A percentile compares a stretch with the other conserved stretches of the same genome.
Evolutionary conservation across 2,888 invertebrate species (phyloP).

Genomic region (Rhamphomyia laevipes): DNA sequence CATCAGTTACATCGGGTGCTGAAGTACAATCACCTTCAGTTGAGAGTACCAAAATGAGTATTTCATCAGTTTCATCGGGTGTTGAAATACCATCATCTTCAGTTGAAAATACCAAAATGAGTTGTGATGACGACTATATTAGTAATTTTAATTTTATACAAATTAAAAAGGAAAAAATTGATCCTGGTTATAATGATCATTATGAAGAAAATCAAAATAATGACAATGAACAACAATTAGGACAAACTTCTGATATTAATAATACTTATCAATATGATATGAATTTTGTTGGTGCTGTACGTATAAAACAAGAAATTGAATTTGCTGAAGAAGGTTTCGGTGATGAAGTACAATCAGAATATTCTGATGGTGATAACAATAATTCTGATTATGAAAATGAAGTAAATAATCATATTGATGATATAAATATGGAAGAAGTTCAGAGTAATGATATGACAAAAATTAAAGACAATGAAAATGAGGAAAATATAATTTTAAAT

Average conservation of each 20-base stretch:
- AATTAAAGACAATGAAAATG: no score
- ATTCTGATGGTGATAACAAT: constrained; percentile 5
- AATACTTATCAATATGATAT: background rate
- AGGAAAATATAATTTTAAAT: no score
- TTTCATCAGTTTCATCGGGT: constrained; percentile 26
- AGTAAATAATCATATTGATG: no score
- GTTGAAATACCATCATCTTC: background rate
- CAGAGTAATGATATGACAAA: no score
- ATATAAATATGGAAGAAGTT: no score
- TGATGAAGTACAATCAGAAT: constrained; percentile 1
- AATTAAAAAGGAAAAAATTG: constrained; percentile 28
- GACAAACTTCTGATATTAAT: constrained; percentile 6
- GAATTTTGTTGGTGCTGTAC: background rate
- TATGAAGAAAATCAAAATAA: no score
- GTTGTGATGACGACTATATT: no score
- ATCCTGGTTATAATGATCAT: background rate
- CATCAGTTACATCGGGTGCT: no score
- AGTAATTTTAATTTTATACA: constrained; percentile 24
- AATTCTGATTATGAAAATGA: constrained; percentile 9
- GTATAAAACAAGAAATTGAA: constrained; percentile 1
- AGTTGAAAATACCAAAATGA: background rate
- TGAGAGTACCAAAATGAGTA: no score
- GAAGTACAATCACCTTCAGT: constrained; percentile 28
- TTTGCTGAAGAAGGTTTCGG: background rate
- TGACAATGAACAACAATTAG: background rate